phyloP scores from a whole-genome alignment of 2,113 vertebrate species.

The Scomber japonicus region DNA sequence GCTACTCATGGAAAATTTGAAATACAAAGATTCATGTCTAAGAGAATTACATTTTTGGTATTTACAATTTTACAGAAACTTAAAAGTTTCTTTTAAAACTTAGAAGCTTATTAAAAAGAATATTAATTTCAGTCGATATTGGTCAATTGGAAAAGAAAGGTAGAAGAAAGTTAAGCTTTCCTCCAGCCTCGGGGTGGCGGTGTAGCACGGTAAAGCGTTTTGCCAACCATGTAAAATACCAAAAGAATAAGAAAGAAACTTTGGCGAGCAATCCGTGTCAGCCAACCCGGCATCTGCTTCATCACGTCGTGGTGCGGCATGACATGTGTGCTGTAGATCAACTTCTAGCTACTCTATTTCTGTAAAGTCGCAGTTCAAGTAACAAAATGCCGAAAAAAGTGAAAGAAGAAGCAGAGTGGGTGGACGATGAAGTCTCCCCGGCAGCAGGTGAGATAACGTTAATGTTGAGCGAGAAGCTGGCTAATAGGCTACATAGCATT shows the following conservation, averaged over 20 bases:
- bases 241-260: background rate
- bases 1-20: no score
- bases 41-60: no score
- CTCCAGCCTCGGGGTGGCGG: slow-evolving; percentile 2
- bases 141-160: no score
- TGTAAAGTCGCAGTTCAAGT: background rate
- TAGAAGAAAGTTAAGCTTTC: background rate
- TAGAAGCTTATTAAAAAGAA: no score
- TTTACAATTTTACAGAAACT: no score
- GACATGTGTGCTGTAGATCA: slow-evolving; percentile 36
- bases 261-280: background rate
- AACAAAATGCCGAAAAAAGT: slow-evolving; percentile 83
- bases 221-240: background rate
- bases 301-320: slow-evolving; percentile 49
- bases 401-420: slow-evolving; percentile 83
- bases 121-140: no score
- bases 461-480: slow-evolving; percentile 11
- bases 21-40: no score
- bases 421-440: slow-evolving; percentile 78
- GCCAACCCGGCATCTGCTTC: slow-evolving; percentile 10
- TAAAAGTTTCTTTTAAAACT: no score
- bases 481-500: slow-evolving; percentile 30
- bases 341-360: background rate
- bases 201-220: background rate
- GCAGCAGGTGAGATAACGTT: slow-evolving; percentile 54